Evolutionary conservation across 1,140 invertebrate species (phyloP), one percentile per base, ranked within the genome.

Genomic region (Andricus grossulariae): DNA sequence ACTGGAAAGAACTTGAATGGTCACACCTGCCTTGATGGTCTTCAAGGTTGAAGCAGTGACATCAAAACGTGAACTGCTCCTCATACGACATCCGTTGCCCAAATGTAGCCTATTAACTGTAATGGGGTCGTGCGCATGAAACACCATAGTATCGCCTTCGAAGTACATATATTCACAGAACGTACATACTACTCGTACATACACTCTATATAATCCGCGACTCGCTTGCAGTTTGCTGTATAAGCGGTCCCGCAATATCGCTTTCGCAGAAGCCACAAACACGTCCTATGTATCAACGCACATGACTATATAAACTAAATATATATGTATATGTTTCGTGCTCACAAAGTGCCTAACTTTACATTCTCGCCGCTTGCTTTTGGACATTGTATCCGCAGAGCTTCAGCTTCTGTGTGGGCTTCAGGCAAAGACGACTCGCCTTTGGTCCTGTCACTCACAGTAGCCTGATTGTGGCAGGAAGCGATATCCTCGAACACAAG

Each of bases 11-110:
- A 71, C 51, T 81, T 39, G 57, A 57, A 57, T 73, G 71, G 76
- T 49, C 79, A 74, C 83, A 80, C 81, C 80, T 82, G 82, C 79
- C 81, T 75, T 66, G 81, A 80, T 83, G 80, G 78, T 79, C 54
- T 71, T 60, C n/a, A 70, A 70, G 16, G 72, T 15, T 60, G 8
- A 52, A 49, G 60, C 21, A 66, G 25, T 16, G 5, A 12, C 4
- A 66, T 13, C 25, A 32, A 32, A 15, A 32, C 57, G 12, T 66
- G 57, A 10, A 11, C 10, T 54, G 6, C 19, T 25, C n/a, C 39
- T 66, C 15, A 39, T 66, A 32, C 60, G n/a, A 3, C 19, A 60
- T 5, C 12, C 57, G 32, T 60, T 60, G 60, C 60, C 60, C 39
- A 13, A 32, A 39, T 66, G n/a, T 66, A 15, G 25, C 25, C 60